Evolutionary conservation across 2,888 invertebrate species (phyloP), one percentile per base, ranked within the genome.

Genomic region (Drosophila helvetica): DNA sequence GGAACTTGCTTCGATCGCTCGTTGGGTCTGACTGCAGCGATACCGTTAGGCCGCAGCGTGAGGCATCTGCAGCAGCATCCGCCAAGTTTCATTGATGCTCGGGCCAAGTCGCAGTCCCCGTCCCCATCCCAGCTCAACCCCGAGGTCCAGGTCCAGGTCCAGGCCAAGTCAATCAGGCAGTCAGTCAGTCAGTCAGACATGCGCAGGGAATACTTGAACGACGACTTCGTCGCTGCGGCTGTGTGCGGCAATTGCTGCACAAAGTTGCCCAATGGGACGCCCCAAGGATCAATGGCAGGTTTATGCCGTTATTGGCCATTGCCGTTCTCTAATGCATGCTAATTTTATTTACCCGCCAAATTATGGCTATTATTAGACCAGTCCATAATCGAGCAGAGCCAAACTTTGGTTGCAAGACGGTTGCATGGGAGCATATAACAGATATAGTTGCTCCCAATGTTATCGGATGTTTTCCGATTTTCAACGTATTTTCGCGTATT

Each of bases 271-370:
- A 88, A 58, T 80, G 86, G 86, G 88, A 83, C 75, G 88, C 78
- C 86, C 87, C 79, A 80, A 81, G 87, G 86, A 86, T 88, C 87
- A 81, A 74, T 75, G 77, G 69, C 87, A 75, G 85, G 88, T 88
- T 80, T 85, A 43, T 85, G 71, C 81, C 79, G 85, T 86, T 86
- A 83, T 83, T 83, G 78, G 72, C 75, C 75, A 74, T 69, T 66
- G 62, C 77, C 56, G 57, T 48, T 48, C 68, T 83, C 72, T 74
- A 76, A 77, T 88, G 84, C 80, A 87, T 87, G 88, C 79, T 87
- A 85, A 87, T 87, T 89, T 80, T 76, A 87, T 87, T 87, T 85
- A 77, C 82, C 54, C 58, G 62, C 74, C 73, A 82, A 82, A 88
- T 88, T 80, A 89, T 87, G 81, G 78, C 86, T 78, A 85, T 85